Conservation (phyloP, 2,113 vertebrate genomes). For the Calidris pygmaea region DNA sequence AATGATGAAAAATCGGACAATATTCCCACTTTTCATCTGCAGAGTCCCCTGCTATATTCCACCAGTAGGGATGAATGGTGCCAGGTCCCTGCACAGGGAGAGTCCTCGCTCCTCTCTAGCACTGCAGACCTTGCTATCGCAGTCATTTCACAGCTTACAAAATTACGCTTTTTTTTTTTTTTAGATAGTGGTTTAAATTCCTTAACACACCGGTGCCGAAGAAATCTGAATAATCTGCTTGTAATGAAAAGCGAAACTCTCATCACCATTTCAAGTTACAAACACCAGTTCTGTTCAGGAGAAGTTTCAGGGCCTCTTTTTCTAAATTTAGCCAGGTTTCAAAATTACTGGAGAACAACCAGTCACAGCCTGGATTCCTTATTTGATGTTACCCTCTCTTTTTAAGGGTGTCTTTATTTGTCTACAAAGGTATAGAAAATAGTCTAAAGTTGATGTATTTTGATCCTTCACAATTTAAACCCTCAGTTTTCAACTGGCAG, state of each 20-base stretch:
- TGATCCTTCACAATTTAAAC: slow-evolving; percentile 5
- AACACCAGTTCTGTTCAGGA: background rate
- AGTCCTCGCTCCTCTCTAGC: background rate
- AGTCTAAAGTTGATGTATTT: slow-evolving; percentile 6
- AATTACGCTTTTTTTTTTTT: background rate
- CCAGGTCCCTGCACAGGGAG: background rate
- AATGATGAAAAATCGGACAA: background rate
- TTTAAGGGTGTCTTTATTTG: background rate
- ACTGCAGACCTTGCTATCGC: background rate
- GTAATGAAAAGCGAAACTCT: background rate
- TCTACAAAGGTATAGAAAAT: background rate
- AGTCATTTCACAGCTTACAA: background rate
- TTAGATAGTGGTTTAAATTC: background rate
- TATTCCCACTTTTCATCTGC: background rate
- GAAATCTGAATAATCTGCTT: background rate
- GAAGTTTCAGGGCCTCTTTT: background rate
- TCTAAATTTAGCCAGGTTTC: background rate
- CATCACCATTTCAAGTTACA: background rate
- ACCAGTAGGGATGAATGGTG: background rate
- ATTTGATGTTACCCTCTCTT: background rate
- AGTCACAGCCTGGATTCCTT: background rate
- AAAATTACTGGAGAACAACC: background rate
- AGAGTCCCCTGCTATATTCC: background rate
- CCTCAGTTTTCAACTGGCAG: background rate
- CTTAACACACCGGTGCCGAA: background rate